Evolutionary conservation across 1,140 invertebrate genomes (phyloP), one percentile per base, ranked within the genome.

Genomic region (Planococcus citri): DNA sequence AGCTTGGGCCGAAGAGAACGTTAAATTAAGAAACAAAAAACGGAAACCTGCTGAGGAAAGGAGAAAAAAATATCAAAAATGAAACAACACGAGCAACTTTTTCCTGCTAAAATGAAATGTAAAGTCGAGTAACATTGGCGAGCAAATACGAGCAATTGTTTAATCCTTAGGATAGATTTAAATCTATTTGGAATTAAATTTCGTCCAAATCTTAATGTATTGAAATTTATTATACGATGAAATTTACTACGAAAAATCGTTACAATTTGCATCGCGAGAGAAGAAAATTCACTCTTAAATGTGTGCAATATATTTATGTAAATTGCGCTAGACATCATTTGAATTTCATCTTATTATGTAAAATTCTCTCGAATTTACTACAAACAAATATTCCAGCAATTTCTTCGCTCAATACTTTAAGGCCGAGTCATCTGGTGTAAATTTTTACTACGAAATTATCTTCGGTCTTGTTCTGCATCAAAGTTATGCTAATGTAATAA

Each of bases 21-120:
- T 51, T 51, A 51, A 51, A 51, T 51, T 51, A 51, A 51, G 41
- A 51, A 51, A 51, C 41, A 51, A 51, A 51, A 51, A 51, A 51
- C 41, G 41, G 41, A 51, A 51, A 51, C 41, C 41, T 9, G 41
- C 41, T 51, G 41, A 51, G 41, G 29, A 33, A 33, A 14, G 41
- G 41, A 51, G 33, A 37, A 51, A 51, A 51, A 51, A 51, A 51
- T 51, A 51, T 51, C 41, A 51, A 51, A 51, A 51, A 51, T 51
- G 41, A 20, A 51, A 51, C 41, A 51, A 51, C 41, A 51, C 17
- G 41, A 4, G 41, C 4, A 51, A 51, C 41, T 51, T 51, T 51
- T 51, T 51, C 41, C 41, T 51, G 6, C 41, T 51, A 51, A 51
- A 51, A 51, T 51, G 41, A 51, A 51, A 51, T 51, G 41, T 51